Evolutionary conservation across 2,113 vertebrate genomes (phyloP).

Genomic region (Nycticebus coucang): DNA sequence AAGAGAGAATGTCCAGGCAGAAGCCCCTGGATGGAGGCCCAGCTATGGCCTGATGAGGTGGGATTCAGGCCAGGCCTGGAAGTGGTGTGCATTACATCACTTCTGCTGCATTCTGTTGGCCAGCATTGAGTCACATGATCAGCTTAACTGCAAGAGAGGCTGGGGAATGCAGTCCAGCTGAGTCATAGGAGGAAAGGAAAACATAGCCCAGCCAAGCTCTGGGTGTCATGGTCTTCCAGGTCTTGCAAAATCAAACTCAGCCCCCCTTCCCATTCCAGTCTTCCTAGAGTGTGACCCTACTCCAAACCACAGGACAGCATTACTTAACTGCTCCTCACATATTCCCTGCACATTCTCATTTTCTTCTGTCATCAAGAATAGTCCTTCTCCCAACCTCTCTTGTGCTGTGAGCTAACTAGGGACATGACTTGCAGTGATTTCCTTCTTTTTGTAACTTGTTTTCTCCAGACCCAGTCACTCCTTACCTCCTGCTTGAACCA

Average conservation of each 20-base stretch:
- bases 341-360: rapidly evolving
- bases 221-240: background rate
- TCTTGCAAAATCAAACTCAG: background rate
- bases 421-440: background rate
- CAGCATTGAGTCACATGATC: background rate
- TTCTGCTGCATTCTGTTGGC: background rate
- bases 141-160: background rate
- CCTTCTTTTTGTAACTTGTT: background rate
- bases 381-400: background rate
- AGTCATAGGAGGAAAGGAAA: background rate
- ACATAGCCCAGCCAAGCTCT: background rate
- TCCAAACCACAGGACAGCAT: background rate
- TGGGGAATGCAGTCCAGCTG: background rate
- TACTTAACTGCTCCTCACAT: background rate
- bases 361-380: background rate
- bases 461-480: background rate
- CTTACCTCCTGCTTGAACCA: background rate
- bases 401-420: background rate
- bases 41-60: background rate
- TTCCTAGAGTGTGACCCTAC: background rate
- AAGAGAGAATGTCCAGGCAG: background rate
- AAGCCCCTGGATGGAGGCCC: background rate
- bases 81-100: background rate
- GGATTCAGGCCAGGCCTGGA: background rate
- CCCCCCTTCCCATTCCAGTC: background rate